A percentile compares a stretch with the other conserved stretches of the same genome.
These are phyloP conservation scores for Lasioglossum morio DNA, from an alignment of 2,888 invertebrate species.

Conservation along the genomic window DNA sequence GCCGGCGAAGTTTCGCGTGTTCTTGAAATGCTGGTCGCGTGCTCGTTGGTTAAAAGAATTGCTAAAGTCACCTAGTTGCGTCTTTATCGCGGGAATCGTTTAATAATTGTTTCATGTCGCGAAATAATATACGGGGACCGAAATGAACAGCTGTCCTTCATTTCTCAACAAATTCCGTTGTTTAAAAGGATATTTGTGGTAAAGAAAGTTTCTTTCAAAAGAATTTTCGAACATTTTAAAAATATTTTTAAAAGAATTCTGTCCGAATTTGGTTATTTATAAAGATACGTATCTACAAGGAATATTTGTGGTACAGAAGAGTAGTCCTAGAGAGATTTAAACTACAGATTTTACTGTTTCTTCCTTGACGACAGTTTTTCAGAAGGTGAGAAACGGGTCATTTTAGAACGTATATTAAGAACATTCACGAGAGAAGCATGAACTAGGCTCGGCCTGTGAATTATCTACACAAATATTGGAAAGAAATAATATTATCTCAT, in stretches of 20 bases:
- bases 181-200: too few species aligned
- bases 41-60: conserved; percentile 23
- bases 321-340: neutral
- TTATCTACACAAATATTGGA: neutral
- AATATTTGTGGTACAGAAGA: neutral
- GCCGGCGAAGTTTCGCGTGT: conserved; percentile 44
- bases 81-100: conserved; percentile 7
- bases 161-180: neutral
- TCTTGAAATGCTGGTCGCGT: conserved; percentile 13
- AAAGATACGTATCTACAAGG: neutral
- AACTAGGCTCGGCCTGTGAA: neutral
- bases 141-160: neutral
- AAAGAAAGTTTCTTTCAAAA: too few species aligned
- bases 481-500: neutral
- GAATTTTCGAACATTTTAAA: too few species aligned
- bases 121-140: neutral
- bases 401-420: too few species aligned
- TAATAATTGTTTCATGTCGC: neutral
- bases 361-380: too few species aligned
- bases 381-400: too few species aligned
- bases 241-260: too few species aligned
- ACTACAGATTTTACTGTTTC: neutral
- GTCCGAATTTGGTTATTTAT: too few species aligned
- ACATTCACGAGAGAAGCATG: neutral
- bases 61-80: conserved; percentile 20